Evolutionary conservation across 2,797 vertebrate species (phyloP).

Genomic region (Hippopotamyrus pictus): DNA sequence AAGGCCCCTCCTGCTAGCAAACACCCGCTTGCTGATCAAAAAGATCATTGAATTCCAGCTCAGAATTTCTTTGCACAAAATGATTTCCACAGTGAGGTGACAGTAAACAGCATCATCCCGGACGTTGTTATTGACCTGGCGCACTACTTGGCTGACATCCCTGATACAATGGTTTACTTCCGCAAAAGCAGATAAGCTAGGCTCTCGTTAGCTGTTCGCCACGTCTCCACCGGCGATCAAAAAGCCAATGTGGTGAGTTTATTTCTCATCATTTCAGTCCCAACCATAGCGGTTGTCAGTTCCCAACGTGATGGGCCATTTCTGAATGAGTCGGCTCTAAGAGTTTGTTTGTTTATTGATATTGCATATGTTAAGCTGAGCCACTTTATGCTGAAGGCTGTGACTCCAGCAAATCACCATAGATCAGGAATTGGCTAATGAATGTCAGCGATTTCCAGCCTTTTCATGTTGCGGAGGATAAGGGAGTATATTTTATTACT

Average conservation of each 20-base stretch:
- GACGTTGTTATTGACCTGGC: background rate
- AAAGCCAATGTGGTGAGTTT: background rate
- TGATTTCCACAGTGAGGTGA: background rate
- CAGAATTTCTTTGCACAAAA: background rate
- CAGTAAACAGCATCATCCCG: background rate
- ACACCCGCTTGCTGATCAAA: background rate
- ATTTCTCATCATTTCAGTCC: background rate
- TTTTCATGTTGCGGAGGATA: background rate
- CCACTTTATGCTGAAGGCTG: background rate
- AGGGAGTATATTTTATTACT: background rate
- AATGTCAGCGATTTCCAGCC: background rate
- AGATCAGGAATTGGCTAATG: background rate
- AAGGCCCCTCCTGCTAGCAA: background rate
- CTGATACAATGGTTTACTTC: background rate
- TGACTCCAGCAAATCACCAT: background rate
- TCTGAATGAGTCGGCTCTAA: background rate
- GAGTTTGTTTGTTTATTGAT: background rate
- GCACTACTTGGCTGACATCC: background rate
- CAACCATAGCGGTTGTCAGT: background rate
- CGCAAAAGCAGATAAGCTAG: background rate
- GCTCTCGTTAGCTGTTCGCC: background rate
- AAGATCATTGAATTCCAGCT: background rate
- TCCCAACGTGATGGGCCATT: background rate
- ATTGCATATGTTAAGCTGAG: background rate
- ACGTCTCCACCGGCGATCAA: background rate